Evolutionary conservation across 2,113 vertebrate genomes (phyloP).

Genomic region (Panthera uncia): DNA sequence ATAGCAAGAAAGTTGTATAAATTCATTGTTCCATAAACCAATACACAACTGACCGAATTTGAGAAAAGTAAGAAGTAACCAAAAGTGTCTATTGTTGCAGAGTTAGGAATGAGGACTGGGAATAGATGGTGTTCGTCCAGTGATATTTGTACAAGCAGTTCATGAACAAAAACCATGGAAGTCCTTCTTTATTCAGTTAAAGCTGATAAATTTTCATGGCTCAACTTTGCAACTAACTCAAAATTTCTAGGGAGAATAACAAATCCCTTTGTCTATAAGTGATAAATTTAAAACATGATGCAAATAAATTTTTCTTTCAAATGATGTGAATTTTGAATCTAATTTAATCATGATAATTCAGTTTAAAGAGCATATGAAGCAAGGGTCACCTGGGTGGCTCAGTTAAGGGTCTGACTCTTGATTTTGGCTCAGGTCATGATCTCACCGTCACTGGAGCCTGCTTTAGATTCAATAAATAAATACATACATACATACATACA

Average conservation of each 20-base stretch:
- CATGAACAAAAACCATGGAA: background rate
- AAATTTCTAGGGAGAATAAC: slow-evolving; percentile 90
- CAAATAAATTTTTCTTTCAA: slow-evolving; percentile 87
- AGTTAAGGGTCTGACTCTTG: no score
- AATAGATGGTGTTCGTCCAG: background rate
- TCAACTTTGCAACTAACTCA: background rate
- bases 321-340: slow-evolving; percentile 89
- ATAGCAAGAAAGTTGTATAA: background rate
- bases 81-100: background rate
- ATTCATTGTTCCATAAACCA: background rate
- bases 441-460: no score
- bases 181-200: background rate
- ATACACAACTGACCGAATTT: background rate
- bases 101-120: background rate
- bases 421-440: no score
- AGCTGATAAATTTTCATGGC: background rate
- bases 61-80: slow-evolving; percentile 3
- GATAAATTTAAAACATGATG: slow-evolving; percentile 67
- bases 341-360: slow-evolving; percentile 91
- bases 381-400: background rate
- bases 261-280: slow-evolving; percentile 86
- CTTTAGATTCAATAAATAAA: no score
- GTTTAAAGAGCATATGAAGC: slow-evolving; percentile 34
- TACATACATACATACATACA: no score
- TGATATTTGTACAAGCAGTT: background rate